Evolutionary conservation across 2,797 vertebrate genomes (phyloP), one percentile per base, ranked within the genome.

Genomic region (Telmatherina bonti): DNA sequence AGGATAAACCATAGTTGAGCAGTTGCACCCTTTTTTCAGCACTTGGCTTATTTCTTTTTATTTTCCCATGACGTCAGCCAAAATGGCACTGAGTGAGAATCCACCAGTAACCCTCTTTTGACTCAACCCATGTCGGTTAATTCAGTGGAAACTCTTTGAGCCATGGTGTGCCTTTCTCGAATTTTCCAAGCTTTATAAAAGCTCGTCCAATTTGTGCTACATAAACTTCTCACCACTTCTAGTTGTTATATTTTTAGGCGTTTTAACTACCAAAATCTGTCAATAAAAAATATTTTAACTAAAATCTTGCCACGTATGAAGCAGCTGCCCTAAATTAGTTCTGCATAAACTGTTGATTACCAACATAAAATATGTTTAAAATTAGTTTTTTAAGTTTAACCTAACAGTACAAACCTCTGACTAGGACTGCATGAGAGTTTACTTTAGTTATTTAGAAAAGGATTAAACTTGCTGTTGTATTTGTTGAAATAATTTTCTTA

Each of bases 371-470:
- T 2, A 43, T 38, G 2, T 20, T 26, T 13, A 51, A 29, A 20
- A n/a, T n/a, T n/a, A n/a, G n/a, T n/a, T n/a, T n/a, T n/a, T n/a
- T n/a, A n/a, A n/a, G 38, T 41, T 38, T 30, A 10, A 10, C 4
- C 7, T 8, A 12, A 13, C 15, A 35, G 7, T 27, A 26, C 38
- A 29, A 52, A 18, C 38, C 27, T 67, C 16, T 49, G 31, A n/a
- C 33, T 36, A 36, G 11, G 45, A 16, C 41, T 51, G 51, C 49
- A 58, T n/a, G 56, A 33, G 10, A 56, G 1, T 74, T 57, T 58
- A 30, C 65, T 72, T 69, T 75, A 53, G 57, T 54, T 27, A 24
- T 56, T 67, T 62, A 27, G 29, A 68, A 51, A 76, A 61, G 8
- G 38, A 35, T 38, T 38, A 1, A 20, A 59, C 33, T 58, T 56